Evolutionary conservation across 1,140 invertebrate genomes (phyloP), one percentile per base, ranked within the genome.

Genomic region (Caenorhabditis briggsae): DNA sequence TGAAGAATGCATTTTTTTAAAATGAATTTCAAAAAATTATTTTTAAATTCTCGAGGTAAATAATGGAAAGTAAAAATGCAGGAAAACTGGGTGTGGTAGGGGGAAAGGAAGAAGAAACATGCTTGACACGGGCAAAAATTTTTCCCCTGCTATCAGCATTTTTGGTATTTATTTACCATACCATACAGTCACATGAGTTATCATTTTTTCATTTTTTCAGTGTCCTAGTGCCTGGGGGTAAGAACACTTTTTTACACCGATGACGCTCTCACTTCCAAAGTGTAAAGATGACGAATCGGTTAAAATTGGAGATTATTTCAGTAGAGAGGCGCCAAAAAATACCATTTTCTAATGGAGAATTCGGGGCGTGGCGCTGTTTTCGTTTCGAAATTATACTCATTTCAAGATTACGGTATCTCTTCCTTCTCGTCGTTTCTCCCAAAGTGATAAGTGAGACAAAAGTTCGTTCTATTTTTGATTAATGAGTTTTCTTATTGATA

Each of bases 91-190:
- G 70, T 78, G 46, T 46, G 33, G 65, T 48, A 33, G 59, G 20
- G 23, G 56, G n/a, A n/a, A 18, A 33, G 33, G 33, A 33, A 33
- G 20, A 20, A 33, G 70, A 78, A 78, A 53, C 43, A 50, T 78
- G 70, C 70, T 41, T 78, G 70, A 78, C 41, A 78, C 33, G 33
- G 33, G 3, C 33, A 53, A 78, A 58, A 50, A 78, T 41, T 78
- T 46, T 78, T 5, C 50, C 33, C 23, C 33, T 33, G 33, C n/a
- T 78, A 78, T 78, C 70, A 78, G 46, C 46, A 46, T 23, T 33
- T 53, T 20, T 50, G 33, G 46, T 78, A 78, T 78, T 78, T 78
- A 78, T 78, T 78, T 78, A 78, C 70, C 70, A 50, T 78, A 33
- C n/a, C 14, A 78, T 50, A 33, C 33, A 33, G 70, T 78, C 70